These are phyloP conservation scores for Acropora tenuis DNA, from an alignment of 64 coral and sea anemone species.

Conservation along the genomic window DNA sequence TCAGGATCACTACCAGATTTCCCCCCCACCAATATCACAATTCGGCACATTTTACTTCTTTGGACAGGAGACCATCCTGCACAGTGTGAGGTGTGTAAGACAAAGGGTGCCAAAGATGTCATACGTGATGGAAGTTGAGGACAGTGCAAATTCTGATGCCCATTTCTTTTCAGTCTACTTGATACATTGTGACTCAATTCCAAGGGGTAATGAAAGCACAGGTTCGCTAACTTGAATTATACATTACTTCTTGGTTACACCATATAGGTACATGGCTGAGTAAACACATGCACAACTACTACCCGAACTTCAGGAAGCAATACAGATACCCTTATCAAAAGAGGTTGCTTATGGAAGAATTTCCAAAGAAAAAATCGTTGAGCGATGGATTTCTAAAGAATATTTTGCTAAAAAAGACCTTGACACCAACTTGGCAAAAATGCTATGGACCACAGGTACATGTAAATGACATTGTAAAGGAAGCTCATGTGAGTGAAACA, in stretches of 20 bases:
- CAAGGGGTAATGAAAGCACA: background rate
- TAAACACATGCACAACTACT: background rate
- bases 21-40: constrained; percentile 53
- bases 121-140: background rate
- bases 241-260: background rate
- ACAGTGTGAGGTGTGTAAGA: constrained; percentile 50
- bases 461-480: constrained; percentile 1
- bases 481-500: no score
- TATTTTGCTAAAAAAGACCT: background rate
- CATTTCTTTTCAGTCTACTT: constrained; percentile 10
- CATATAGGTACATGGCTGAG: constrained; percentile 13
- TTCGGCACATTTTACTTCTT: background rate
- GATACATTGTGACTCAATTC: constrained; percentile 2
- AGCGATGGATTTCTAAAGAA: background rate
- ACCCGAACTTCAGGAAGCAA: constrained; percentile 32
- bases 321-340: constrained; percentile 12
- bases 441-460: constrained; percentile 48
- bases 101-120: constrained; percentile 26
- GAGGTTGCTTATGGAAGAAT: background rate
- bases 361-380: constrained; percentile 18
- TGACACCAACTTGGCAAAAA: background rate
- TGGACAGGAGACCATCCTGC: constrained; percentile 51
- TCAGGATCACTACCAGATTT: constrained; percentile 47
- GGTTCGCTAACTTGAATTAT: background rate
- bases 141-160: background rate